Evolutionary conservation across 2,113 vertebrate genomes (phyloP).

Genomic region (Hippolais icterina): DNA sequence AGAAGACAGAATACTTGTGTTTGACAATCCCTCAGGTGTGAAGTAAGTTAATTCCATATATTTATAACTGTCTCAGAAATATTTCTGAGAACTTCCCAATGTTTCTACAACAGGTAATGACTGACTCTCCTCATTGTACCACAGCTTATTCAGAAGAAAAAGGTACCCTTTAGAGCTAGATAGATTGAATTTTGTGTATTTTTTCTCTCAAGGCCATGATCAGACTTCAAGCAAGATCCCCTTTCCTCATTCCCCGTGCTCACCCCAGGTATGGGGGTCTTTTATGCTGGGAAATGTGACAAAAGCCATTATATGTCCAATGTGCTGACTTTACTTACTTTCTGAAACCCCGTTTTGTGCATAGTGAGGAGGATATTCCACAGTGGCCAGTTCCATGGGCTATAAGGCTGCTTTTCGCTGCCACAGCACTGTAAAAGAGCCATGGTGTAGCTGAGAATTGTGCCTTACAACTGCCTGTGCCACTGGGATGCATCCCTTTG

Average conservation of each 20-base stretch:
- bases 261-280: background rate
- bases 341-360: background rate
- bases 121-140: background rate
- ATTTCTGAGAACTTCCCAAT: background rate
- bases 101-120: background rate
- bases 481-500: slow-evolving; percentile 53
- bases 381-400: slow-evolving; percentile 37
- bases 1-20: background rate
- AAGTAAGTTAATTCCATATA: background rate
- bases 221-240: background rate
- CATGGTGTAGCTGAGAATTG: slow-evolving; percentile 16
- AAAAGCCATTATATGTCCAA: background rate
- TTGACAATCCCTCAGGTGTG: background rate
- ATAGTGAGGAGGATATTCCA: background rate
- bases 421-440: slow-evolving; percentile 24
- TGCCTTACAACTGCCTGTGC: slow-evolving; percentile 20
- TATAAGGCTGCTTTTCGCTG: slow-evolving; percentile 31
- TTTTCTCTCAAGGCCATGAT: background rate
- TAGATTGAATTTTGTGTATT: background rate
- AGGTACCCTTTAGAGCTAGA: background rate
- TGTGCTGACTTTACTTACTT: slow-evolving; percentile 5
- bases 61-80: background rate
- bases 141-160: background rate
- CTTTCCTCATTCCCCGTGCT: background rate
- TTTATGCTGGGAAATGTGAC: background rate